phyloP scores from a whole-genome alignment of 1,140 invertebrate genomes.

The Nephotettix cincticeps region DNA sequence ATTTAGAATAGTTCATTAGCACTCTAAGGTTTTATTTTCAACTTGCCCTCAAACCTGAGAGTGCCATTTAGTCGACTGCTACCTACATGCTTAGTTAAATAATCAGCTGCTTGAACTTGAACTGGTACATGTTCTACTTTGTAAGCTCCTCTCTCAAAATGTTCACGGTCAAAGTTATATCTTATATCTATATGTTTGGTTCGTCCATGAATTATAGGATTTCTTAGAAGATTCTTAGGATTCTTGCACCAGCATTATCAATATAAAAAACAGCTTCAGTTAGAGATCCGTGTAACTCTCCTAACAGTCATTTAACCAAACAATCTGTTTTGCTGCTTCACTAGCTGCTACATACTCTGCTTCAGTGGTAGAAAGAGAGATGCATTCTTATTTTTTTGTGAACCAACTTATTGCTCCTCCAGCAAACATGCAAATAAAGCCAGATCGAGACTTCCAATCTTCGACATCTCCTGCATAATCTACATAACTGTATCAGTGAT shows the following conservation, averaged over 20 bases:
- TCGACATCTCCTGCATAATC: slow-evolving; percentile 43
- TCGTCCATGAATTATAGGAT: not conserved
- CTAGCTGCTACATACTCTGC: slow-evolving; percentile 50
- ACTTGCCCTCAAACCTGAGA: not conserved
- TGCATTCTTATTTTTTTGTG: slow-evolving; percentile 41
- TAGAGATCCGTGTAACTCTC: not conserved
- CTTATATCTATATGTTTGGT: not conserved
- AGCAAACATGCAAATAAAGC: slow-evolving; percentile 26
- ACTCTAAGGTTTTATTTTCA: not conserved
- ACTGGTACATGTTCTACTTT: not conserved
- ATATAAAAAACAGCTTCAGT: not conserved
- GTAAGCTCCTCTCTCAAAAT: not conserved
- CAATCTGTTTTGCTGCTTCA: slow-evolving; percentile 45
- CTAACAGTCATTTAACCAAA: slow-evolving; percentile 45
- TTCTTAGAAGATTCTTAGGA: too few species aligned
- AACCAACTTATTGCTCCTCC: slow-evolving; percentile 40
- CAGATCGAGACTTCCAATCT: slow-evolving; percentile 41
- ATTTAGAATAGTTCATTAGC: too few species aligned
- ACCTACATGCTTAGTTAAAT: not conserved
- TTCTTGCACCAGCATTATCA: not conserved
- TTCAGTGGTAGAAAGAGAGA: slow-evolving; percentile 44
- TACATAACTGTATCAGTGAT: too few species aligned
- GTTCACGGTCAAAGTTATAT: not conserved
- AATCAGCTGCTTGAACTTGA: not conserved
- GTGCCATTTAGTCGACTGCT: not conserved